Percentiles rank a stretch among this genome's conserved stretches.
Evolutionary conservation across 2,113 vertebrate species (phyloP).

Genomic region (Varanus salvator): DNA sequence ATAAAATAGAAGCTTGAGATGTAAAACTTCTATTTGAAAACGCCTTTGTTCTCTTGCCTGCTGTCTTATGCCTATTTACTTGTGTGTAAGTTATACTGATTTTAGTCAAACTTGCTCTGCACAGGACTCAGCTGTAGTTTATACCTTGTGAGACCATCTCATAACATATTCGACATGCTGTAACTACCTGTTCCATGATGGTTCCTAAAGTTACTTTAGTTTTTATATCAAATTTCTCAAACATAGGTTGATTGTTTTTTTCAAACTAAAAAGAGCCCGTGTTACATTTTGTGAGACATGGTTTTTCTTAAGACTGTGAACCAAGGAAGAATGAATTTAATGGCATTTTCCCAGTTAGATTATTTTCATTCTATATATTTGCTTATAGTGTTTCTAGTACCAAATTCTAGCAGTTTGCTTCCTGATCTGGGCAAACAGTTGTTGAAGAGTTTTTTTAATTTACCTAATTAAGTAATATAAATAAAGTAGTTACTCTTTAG

Average conservation of each 20-base stretch:
- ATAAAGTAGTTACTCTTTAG: too few species aligned
- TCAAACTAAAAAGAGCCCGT: slow-evolving; percentile 49
- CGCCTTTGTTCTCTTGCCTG: not conserved
- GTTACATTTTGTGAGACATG: slow-evolving; percentile 36
- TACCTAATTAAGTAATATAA: slow-evolving; percentile 33
- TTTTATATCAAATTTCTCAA: slow-evolving; percentile 52
- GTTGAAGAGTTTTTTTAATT: slow-evolving; percentile 28
- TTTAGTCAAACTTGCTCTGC: not conserved
- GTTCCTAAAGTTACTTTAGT: slow-evolving; percentile 42
- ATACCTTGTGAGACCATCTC: not conserved
- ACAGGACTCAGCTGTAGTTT: not conserved
- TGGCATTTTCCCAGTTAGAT: slow-evolving; percentile 20
- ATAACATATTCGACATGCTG: not conserved
- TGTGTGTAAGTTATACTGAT: not conserved
- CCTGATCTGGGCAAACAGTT: slow-evolving; percentile 16
- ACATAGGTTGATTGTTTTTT: slow-evolving; percentile 27
- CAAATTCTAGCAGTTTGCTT: not conserved
- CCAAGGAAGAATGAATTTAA: slow-evolving; percentile 32
- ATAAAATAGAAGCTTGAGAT: not conserved
- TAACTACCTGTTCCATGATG: not conserved
- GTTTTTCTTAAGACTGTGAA: slow-evolving; percentile 37
- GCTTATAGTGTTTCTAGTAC: not conserved
- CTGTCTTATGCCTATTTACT: not conserved
- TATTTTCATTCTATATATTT: slow-evolving; percentile 43
- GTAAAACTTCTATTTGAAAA: not conserved